Evolutionary conservation across 1,140 invertebrate species (phyloP), one percentile per base, ranked within the genome.

Genomic region (Zophobas atratus): DNA sequence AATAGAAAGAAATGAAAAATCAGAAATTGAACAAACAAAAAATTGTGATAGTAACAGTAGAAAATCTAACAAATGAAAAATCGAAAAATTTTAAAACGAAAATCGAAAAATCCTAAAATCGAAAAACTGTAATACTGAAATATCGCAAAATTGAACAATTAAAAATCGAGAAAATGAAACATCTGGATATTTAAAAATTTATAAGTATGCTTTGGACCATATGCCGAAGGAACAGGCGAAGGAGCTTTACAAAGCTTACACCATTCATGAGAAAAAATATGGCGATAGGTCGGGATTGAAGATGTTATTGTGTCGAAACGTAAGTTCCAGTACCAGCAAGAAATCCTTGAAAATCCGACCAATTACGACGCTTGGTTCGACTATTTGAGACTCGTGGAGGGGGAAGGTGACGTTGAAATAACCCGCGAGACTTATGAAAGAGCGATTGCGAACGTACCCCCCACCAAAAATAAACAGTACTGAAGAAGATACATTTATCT

Each of bases 351-450:
- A 77, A 99, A 99, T 91, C 95, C 98, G 5, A 94, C 93, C 46
- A 99, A 99, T 88, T 99, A 99, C 89, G 98, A 99, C 90, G 96
- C 97, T 6, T 99, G 99, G 99, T 99, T 99, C 89, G 98, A 99
- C 86, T 99, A 98, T 84, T 89, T 99, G 8, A 91, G 97, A 82
- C 88, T 99, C 46, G 91, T 99, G 63, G 98, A 99, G 90, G 95
- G 92, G 85, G 97, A 99, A 89, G 93, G 93, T 46, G 93, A 96
- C 84, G 84, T 92, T 33, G 97, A 99, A 76, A 88, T 93, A 43
- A 93, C 96, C 32, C 89, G 98, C 83, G 98, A 99, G 86, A 95
- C 94, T 0, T 99, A 99, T 87, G 99, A 99, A 89, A 91, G 97
- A 83, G 98, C 98, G 0, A 99, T 99, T 84, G 94, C 98, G 0